Conservation (phyloP, 2,797 vertebrate genomes). For the Gambusia yucatana region DNA sequence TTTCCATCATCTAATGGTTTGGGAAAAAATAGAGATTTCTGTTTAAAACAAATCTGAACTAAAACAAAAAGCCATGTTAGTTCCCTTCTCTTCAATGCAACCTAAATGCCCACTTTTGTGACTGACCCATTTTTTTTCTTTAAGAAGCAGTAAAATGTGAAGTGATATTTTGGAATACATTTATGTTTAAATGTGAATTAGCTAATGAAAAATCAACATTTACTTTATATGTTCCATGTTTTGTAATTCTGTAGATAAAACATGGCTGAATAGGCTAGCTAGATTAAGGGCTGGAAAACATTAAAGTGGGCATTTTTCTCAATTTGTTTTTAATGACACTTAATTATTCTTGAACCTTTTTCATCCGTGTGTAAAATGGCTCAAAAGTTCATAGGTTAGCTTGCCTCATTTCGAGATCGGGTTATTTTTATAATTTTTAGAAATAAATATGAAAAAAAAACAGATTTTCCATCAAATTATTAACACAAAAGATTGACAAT, state of each 20-base stretch:
- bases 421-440: background rate
- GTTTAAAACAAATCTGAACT: background rate
- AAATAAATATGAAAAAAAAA: background rate
- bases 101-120: background rate
- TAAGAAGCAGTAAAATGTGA: background rate
- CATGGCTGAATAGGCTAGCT: background rate
- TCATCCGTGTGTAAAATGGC: background rate
- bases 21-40: background rate
- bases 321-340: background rate
- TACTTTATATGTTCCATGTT: background rate
- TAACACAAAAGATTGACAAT: slow-evolving; percentile 66
- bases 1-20: background rate
- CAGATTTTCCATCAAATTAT: background rate
- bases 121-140: background rate
- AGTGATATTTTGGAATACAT: background rate
- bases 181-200: background rate
- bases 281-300: background rate
- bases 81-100: background rate
- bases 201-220: background rate
- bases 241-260: background rate
- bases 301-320: background rate
- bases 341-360: background rate
- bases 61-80: background rate
- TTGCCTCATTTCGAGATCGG: background rate
- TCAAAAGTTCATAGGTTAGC: background rate